Evolutionary conservation across 2,113 vertebrate genomes (phyloP), one percentile per base, ranked within the genome.

Genomic region (Prinia subflava): DNA sequence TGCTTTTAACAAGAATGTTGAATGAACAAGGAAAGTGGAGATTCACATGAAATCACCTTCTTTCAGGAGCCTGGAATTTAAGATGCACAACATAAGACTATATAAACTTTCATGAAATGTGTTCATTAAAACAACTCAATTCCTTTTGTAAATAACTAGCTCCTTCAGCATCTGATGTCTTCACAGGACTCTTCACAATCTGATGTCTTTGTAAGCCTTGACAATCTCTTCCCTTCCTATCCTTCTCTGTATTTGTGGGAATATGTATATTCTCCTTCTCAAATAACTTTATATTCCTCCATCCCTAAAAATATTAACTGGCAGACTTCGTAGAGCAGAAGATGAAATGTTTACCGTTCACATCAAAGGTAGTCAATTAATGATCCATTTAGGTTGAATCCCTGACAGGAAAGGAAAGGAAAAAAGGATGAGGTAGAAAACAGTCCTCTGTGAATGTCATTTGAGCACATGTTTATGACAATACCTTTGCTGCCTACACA

Each of bases 61-160:
- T 60, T 95, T 88, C 46, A 83, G 49, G 31, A 96, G 49, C 20
- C 37, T 85, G 15, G 20, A 46, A 49, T 88, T 92, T 53, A 70
- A 88, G 63, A 92, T 65, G 37, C 3, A 2, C 14, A 56, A 60
- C 21, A 7, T 60, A 87, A 76, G 44, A 52, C 27, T 68, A 11
- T 76, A 95, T 96, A 91, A 96, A 87, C 24, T 91, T 93, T 90
- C 62, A 95, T 93, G 90, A 91, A 91, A 65, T 65, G 44, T 57
- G 53, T 93, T 96, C 92, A 90, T 95, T 95, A 87, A 91, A 91
- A 79, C 4, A 1, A 68, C 33, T 78, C 74, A n/a, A 21, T 78
- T 96, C 27, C 37, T 79, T 70, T 79, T 52, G 35, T 67, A 87
- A 87, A 84, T 89, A 87, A 90, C 44, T 47, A 68, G 33, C 44